Percentiles rank a stretch among this genome's conserved stretches.
These are phyloP conservation scores for Fukomys damarensis DNA, from an alignment of 2,113 vertebrate genomes.

Conservation along the genomic window DNA sequence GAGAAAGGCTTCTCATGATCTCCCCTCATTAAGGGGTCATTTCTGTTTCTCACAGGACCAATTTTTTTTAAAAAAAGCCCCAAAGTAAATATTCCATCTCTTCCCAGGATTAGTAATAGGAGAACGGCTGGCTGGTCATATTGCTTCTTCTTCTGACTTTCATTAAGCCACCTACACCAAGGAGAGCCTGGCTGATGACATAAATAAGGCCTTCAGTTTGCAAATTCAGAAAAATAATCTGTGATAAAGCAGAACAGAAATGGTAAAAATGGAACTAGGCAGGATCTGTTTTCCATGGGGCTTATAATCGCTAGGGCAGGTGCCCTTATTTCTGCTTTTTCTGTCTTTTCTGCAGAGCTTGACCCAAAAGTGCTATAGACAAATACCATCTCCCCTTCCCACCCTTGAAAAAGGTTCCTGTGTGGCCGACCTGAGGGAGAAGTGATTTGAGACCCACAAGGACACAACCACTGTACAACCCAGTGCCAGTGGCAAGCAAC, in stretches of 20 bases:
- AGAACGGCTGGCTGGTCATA: neutral
- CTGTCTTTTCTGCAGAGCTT: neutral
- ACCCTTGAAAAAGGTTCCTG: neutral
- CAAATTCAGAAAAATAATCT: neutral
- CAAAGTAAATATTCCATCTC: neutral
- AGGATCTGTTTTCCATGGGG: neutral
- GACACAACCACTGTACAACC: neutral
- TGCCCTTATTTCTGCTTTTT: constrained; percentile 4
- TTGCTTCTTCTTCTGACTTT: neutral
- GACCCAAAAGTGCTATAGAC: neutral
- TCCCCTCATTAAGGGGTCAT: constrained; percentile 46
- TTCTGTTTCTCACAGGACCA: neutral
- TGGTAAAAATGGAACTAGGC: neutral
- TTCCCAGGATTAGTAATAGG: neutral
- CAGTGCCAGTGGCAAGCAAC: neutral
- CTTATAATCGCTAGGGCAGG: neutral
- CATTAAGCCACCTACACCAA: neutral
- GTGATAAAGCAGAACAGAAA: neutral
- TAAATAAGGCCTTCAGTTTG: neutral
- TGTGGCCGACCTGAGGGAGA: neutral
- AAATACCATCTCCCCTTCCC: neutral
- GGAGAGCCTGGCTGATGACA: neutral
- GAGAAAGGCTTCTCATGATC: constrained; percentile 23
- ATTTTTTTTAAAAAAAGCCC: neutral
- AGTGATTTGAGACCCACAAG: neutral